These are phyloP conservation scores for Trisateles emortualis DNA, from an alignment of 2,888 invertebrate genomes.

Conservation along the genomic window DNA sequence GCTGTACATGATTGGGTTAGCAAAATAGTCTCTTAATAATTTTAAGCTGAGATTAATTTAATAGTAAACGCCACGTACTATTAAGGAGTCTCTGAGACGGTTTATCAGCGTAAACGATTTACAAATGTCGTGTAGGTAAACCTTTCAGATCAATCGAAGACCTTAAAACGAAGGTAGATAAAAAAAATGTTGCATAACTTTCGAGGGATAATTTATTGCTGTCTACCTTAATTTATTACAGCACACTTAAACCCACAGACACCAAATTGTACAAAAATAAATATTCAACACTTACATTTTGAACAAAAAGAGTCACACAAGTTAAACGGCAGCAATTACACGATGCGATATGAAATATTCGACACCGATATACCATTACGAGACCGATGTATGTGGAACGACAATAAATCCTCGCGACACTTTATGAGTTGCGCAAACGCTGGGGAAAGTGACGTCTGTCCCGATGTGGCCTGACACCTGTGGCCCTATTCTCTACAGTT, in stretches of 20 bases:
- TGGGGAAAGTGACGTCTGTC: slow-evolving; percentile 53
- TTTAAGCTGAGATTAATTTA: not conserved
- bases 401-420: slow-evolving; percentile 46
- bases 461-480: slow-evolving; percentile 53
- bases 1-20: slow-evolving; percentile 8
- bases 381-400: slow-evolving; percentile 41
- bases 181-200: slow-evolving; percentile 1
- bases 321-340: slow-evolving; percentile 37
- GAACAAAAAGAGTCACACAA: slow-evolving; percentile 22
- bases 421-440: slow-evolving; percentile 51
- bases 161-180: too few relatives aligned
- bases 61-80: not conserved
- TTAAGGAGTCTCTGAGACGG: too few relatives aligned
- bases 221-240: slow-evolving; percentile 11
- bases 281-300: slow-evolving; percentile 14
- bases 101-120: too few relatives aligned
- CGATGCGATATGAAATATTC: slow-evolving; percentile 33
- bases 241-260: slow-evolving; percentile 8
- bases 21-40: slow-evolving; percentile 3
- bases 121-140: too few relatives aligned
- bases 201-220: slow-evolving; percentile 2
- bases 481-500: slow-evolving; percentile 26
- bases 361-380: slow-evolving; percentile 45
- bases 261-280: slow-evolving; percentile 5
- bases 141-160: not conserved